Base-by-base conservation (phyloP, 2,888 invertebrate genomes). In the Euplexia lucipara region DNA sequence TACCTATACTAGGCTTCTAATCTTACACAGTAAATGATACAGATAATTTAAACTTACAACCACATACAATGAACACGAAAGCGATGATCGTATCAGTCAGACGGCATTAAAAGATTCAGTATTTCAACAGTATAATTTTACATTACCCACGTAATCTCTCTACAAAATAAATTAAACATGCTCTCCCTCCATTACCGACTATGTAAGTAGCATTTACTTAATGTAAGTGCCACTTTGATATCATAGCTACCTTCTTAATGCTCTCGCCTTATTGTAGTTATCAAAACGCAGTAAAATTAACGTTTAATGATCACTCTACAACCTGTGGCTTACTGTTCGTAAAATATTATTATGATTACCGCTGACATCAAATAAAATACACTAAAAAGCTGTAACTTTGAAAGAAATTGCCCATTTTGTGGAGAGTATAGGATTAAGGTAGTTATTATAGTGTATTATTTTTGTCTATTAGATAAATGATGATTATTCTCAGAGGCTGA, bases 221-320 rank as follows among this genome's bases (percentile, higher is more conserved):
- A 86, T 83, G 83, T 91, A 91, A 92, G 90, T 89, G 90, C 81
- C 90, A 90, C 91, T 92, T 90, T 89, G 83, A 88, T 91, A 88
- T 86, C 85, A 83, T 78, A 86, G 86, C 85, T 78, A 83, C 82
- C 82, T 83, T 82, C 82, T 81, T 83, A 85, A 84, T 78, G 80
- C 75, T 61, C 68, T 58, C 62, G 57, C 69, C 77, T 80, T 79
- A 85, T 83, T 83, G 79, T 78, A 78, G 75, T 78, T 83, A 86
- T 85, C 84, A 84, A 80, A 82, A 79, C 74, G 80, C 79, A 78
- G 76, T 86, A 81, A 86, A 85, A 85, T 84, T 81, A 79, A 84
- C 74, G 78, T 84, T 82, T 83, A 83, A 82, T 81, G 86, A 83
- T 75, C 79, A 67, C 71, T 83, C 64, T 51, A 63, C 37, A 48